phyloP scores from a whole-genome alignment of 2,797 vertebrate species.

The Brachymystax lenok region DNA sequence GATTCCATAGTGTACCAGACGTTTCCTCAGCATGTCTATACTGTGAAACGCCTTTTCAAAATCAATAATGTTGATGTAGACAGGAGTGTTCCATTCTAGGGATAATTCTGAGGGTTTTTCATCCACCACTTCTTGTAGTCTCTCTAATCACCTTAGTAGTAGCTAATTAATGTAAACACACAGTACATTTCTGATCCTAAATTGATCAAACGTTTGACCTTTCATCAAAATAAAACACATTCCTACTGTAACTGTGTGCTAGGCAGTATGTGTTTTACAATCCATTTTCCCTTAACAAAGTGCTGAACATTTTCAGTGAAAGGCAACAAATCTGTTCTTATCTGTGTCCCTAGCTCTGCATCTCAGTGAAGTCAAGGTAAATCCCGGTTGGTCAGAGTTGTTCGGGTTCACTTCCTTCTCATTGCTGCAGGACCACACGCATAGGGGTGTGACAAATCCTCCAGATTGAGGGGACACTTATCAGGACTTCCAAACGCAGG shows the following conservation, averaged over 20 bases:
- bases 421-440: slow-evolving; percentile 46
- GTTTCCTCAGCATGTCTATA: neutral
- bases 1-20: no score
- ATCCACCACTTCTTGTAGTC: neutral
- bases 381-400: slow-evolving; percentile 52
- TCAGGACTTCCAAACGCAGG: slow-evolving; percentile 53
- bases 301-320: slow-evolving; percentile 34
- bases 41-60: slow-evolving; percentile 18
- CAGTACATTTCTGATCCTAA: slow-evolving; percentile 3
- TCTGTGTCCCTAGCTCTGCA: slow-evolving; percentile 16
- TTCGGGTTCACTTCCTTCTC: slow-evolving; percentile 62
- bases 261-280: neutral
- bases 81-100: slow-evolving; percentile 17
- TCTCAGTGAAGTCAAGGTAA: slow-evolving; percentile 39
- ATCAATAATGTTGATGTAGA: slow-evolving; percentile 15
- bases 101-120: slow-evolving; percentile 19
- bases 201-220: neutral
- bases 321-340: slow-evolving; percentile 36
- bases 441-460: slow-evolving; percentile 67
- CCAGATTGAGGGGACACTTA: slow-evolving; percentile 65
- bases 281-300: neutral
- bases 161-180: neutral
- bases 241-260: neutral
- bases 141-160: slow-evolving; percentile 1
- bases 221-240: neutral